Base-by-base conservation (phyloP, 2,888 invertebrate genomes). In the Drosophila monieri region DNA sequence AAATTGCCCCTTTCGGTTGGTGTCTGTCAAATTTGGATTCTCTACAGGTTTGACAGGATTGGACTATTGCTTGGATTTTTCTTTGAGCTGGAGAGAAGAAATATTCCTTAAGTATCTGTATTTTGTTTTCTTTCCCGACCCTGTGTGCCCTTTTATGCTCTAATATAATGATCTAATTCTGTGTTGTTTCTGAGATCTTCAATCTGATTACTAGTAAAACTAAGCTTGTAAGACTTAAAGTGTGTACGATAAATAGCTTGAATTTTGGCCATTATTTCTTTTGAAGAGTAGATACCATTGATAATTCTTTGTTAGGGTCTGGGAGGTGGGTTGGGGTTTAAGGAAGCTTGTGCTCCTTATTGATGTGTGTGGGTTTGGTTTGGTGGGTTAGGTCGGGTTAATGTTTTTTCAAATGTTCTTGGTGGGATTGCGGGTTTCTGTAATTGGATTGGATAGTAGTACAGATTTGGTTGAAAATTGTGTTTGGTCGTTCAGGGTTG, bases 81-180 rank as follows among this genome's bases (percentile, higher is more conserved):
- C 25, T 10, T 10, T 25, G 1, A n/a, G n/a, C n/a, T 27, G 52
- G 49, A n/a, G n/a, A n/a, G 10, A 56, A 51, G 18, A 62, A 62
- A 56, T 21, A 49, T 6, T 46, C 44, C 1, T 27, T 37, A 3
- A 44, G 10, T 3, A 53, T 58, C 18, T 65, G 48, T 6, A 43
- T 43, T 27, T 53, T 48, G 4, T 48, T 58, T 53, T 57, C 32
- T 3, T 25, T 12, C 6, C 41, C 30, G 5, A 41, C 44, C 30
- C 51, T 56, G 15, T 52, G 56, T 6, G 62, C 56, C 5, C 46
- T 53, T 10, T 15, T 32, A 30, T 61, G 48, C 14, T 61, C n/a
- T n/a, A n/a, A n/a, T n/a, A n/a, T n/a, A n/a, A n/a, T n/a, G n/a
- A n/a, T n/a, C n/a, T n/a, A n/a, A 12, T 18, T 14, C 10, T 49